Conservation (phyloP, 1,140 invertebrate species). For the Asobara japonica region DNA sequence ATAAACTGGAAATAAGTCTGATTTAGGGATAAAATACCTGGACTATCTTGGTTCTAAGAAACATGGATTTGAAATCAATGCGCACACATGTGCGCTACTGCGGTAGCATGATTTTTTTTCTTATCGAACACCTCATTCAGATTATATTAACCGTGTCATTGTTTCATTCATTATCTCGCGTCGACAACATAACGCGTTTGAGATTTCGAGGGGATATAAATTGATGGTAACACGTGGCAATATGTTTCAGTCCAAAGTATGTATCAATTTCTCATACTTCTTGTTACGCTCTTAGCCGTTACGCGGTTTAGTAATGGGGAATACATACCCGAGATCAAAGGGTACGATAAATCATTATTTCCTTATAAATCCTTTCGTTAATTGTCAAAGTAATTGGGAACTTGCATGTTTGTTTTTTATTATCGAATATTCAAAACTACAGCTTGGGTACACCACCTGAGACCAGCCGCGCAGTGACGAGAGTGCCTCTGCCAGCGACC, state of each 20-base stretch:
- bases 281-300: neutral
- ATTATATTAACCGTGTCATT: neutral
- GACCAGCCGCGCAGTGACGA: too few species aligned
- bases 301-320: neutral
- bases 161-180: constrained; percentile 1
- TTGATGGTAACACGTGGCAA: neutral
- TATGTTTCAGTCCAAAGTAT: neutral
- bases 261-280: neutral
- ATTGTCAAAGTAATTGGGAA: too few species aligned
- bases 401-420: too few species aligned
- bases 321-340: neutral
- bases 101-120: neutral
- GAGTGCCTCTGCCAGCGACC: too few species aligned
- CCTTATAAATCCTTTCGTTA: too few species aligned
- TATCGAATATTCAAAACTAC: too few species aligned
- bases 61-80: neutral
- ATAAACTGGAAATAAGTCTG: too few species aligned
- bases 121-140: neutral
- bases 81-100: neutral
- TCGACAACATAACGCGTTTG: neutral
- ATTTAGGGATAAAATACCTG: too few species aligned
- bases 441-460: too few species aligned
- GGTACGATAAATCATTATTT: neutral
- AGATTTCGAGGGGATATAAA: neutral
- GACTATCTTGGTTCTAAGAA: neutral